These are phyloP conservation scores for Melanotaenia maccullochi DNA, from an alignment of 2,797 vertebrate genomes.

Conservation along the genomic window DNA sequence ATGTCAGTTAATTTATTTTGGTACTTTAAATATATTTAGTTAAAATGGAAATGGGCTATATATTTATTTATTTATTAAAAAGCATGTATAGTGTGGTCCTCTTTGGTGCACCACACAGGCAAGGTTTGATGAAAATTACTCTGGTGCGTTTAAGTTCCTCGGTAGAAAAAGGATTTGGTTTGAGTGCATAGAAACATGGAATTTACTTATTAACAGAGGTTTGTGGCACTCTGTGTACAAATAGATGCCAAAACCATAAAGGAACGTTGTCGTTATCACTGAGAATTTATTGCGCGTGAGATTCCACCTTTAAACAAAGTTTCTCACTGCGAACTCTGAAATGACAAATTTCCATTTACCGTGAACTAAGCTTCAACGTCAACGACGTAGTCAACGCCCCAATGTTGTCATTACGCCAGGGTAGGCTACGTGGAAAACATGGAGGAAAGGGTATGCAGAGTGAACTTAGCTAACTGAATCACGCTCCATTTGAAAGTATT, in stretches of 20 bases:
- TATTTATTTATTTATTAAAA: neutral
- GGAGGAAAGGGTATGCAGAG: conserved; percentile 66
- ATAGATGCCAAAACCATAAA: neutral
- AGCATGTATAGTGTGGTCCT: neutral
- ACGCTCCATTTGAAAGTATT: conserved; percentile 3
- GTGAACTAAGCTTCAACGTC: neutral
- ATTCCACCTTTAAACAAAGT: neutral
- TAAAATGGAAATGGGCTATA: neutral
- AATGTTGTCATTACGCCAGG: conserved; percentile 66
- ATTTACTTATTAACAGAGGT: neutral
- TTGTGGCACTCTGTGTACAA: neutral
- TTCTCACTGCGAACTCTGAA: neutral
- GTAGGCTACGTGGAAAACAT: conserved; percentile 78
- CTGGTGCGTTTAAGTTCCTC: neutral
- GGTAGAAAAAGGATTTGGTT: neutral
- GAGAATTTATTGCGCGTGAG: neutral
- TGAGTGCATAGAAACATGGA: too few species aligned
- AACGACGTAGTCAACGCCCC: conserved; percentile 14
- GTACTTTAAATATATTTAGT: neutral
- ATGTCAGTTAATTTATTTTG: neutral
- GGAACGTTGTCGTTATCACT: neutral
- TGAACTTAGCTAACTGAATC: conserved; percentile 54
- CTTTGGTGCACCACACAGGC: too few species aligned
- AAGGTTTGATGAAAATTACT: too few species aligned
- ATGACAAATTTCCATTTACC: neutral